These are phyloP conservation scores for Trachymyrmex cornetzi DNA, from an alignment of 1,140 invertebrate genomes.

Conservation along the genomic window DNA sequence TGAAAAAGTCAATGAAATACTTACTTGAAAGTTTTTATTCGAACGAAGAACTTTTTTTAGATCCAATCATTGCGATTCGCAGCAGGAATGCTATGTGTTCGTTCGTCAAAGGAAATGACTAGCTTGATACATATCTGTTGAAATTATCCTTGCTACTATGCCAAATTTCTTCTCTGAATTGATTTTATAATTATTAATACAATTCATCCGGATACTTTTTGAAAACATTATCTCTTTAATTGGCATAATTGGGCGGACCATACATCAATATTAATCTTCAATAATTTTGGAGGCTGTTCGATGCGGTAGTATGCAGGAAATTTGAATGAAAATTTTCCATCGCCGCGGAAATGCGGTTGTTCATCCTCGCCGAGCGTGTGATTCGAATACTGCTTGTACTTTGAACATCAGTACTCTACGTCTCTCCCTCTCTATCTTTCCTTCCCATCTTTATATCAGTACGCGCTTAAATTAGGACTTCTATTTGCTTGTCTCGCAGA, in stretches of 20 bases:
- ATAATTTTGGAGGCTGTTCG: background rate
- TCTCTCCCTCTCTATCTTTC: slow-evolving; percentile 63
- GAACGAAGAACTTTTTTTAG: slow-evolving; percentile 4
- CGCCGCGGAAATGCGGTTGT: slow-evolving; percentile 46
- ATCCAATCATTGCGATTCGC: background rate
- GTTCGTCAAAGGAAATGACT: background rate
- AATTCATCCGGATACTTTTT: slow-evolving; percentile 1
- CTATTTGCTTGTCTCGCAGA: slow-evolving; percentile 6
- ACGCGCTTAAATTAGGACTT: slow-evolving; percentile 12
- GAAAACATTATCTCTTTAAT: background rate
- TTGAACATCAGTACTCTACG: slow-evolving; percentile 79
- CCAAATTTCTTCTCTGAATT: background rate
- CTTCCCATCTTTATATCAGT: slow-evolving; percentile 17
- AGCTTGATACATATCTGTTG: background rate
- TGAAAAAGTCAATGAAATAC: background rate
- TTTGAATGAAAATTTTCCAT: slow-evolving; percentile 67
- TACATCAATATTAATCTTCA: background rate
- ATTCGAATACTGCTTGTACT: slow-evolving; percentile 76
- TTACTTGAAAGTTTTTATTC: background rate
- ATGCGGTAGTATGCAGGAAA: slow-evolving; percentile 51
- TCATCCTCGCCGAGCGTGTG: slow-evolving; percentile 53
- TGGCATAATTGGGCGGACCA: background rate
- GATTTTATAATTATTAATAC: background rate
- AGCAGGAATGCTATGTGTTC: background rate
- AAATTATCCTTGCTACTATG: background rate